phyloP scores from a whole-genome alignment of 2,797 vertebrate genomes.

The Gobionotothen gibberifrons region DNA sequence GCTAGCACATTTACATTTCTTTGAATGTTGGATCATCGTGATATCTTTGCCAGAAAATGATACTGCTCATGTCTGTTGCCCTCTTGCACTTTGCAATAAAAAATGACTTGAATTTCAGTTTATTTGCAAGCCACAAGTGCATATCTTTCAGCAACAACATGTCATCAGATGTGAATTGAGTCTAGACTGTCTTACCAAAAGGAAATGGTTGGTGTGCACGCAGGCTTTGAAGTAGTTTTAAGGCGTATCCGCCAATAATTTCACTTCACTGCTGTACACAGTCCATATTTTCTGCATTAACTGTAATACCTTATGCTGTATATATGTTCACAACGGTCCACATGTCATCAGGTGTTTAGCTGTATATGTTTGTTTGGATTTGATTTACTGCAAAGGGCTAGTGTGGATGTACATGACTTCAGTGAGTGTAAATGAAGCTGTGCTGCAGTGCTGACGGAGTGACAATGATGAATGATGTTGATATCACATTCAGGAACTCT shows the following conservation, averaged over 20 bases:
- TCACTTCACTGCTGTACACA: not conserved
- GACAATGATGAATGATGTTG: conserved; percentile 70
- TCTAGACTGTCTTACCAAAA: conserved; percentile 47
- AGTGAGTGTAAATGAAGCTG: conserved; percentile 51
- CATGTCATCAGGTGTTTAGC: conserved; percentile 63
- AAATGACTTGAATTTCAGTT: conserved; percentile 23
- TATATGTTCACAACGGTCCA: conserved; percentile 37
- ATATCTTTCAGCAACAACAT: conserved; percentile 30
- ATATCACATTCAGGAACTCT: conserved; percentile 67
- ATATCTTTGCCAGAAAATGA: conserved; percentile 21
- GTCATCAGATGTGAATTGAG: conserved; percentile 39
- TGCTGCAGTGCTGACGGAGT: conserved; percentile 54
- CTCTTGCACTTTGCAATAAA: conserved; percentile 1
- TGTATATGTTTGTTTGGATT: conserved; percentile 58
- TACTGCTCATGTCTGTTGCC: conserved; percentile 5
- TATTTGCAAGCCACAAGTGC: conserved; percentile 27
- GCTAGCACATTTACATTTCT: conserved; percentile 48
- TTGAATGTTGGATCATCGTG: conserved; percentile 1
- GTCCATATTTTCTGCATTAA: conserved; percentile 32
- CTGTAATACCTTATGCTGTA: conserved; percentile 23
- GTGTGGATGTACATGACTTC: conserved; percentile 35
- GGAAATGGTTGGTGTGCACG: conserved; percentile 44
- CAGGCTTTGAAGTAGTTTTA: conserved; percentile 44
- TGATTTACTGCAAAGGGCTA: conserved; percentile 59
- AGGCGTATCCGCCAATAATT: conserved; percentile 31